Evolutionary conservation across 1,140 invertebrate species (phyloP).

Genomic region (Caenorhabditis tropicalis): DNA sequence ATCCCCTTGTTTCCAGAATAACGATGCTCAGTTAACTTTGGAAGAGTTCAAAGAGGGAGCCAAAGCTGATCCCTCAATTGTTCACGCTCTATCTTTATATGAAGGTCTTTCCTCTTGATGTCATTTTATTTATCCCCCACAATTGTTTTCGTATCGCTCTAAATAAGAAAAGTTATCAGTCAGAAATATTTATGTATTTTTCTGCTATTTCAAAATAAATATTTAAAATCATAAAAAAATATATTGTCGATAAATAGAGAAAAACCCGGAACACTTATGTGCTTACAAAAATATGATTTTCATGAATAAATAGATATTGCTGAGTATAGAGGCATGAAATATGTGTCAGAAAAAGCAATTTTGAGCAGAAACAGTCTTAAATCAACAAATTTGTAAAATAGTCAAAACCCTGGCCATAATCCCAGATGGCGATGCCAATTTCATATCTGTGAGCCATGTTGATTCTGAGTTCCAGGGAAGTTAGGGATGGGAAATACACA

Average conservation of each 20-base stretch:
- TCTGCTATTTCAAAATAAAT: no score
- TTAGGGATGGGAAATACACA: slow-evolving; percentile 81
- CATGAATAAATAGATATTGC: not conserved
- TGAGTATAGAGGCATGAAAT: no score
- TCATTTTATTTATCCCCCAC: not conserved
- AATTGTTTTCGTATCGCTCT: not conserved
- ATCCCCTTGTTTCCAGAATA: slow-evolving; percentile 79
- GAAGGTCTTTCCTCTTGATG: slow-evolving; percentile 70
- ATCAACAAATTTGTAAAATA: slow-evolving; percentile 81
- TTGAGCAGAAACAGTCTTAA: not conserved
- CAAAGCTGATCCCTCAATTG: slow-evolving; percentile 96
- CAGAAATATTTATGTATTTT: not conserved
- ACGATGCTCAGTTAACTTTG: slow-evolving; percentile 92
- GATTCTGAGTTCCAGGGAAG: slow-evolving; percentile 83
- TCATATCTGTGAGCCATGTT: slow-evolving; percentile 82
- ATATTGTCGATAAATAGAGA: not conserved
- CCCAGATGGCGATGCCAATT: slow-evolving; percentile 89
- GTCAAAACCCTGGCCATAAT: slow-evolving; percentile 90
- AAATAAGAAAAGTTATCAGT: not conserved
- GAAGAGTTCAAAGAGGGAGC: slow-evolving; percentile 98
- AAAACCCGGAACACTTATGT: not conserved
- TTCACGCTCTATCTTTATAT: slow-evolving; percentile 81
- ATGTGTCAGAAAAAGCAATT: no score
- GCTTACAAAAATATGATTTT: not conserved
- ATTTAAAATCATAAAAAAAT: no score